Evolutionary conservation across 2,797 vertebrate species (phyloP), one percentile per base, ranked within the genome.

Genomic region (Anas acuta): DNA sequence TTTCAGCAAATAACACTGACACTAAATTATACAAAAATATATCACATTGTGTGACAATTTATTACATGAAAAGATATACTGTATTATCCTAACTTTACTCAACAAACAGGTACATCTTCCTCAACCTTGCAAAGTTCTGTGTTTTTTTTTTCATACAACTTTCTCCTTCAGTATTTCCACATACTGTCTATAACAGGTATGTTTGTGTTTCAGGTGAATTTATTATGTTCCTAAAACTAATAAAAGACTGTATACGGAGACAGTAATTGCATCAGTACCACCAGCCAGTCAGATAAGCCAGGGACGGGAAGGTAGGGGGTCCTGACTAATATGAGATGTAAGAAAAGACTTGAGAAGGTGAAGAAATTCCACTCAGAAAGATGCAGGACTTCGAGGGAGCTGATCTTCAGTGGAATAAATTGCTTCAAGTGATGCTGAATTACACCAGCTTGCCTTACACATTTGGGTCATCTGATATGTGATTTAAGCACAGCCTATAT

Each of bases 341-440:
- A 94, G 61, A 93, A 89, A 73, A 85, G 35, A 84, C 43, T 70
- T 90, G 70, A 89, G 66, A 80, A 92, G 41, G 75, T 69, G 67
- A 92, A 96, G 47, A 80, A 92, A 89, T 93, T 94, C 58, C 54
- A 65, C 47, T 74, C 41, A 72, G 72, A 19, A 93, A 87, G 57
- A 92, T 62, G 49, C n/a, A 89, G 84, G 57, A 85, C 74, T 85
- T 92, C 72, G 61, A 89, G 47, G 41, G 53, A 8, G 23, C 43
- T 87, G 72, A 95, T 87, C 81, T 89, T 91, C 54, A 78, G 90
- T 60, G 62, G 65, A 37, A 89, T 84, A 89, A 93, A 95, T 87
- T 89, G 60, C 33, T 93, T 90, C 80, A 92, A 97, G 84, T 93
- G 86, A 85, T 80, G 45, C 49, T 87, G 74, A 90, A 82, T 84